Evolutionary conservation across 2,113 vertebrate genomes (phyloP).

Genomic region (Larimichthys polyactis): DNA sequence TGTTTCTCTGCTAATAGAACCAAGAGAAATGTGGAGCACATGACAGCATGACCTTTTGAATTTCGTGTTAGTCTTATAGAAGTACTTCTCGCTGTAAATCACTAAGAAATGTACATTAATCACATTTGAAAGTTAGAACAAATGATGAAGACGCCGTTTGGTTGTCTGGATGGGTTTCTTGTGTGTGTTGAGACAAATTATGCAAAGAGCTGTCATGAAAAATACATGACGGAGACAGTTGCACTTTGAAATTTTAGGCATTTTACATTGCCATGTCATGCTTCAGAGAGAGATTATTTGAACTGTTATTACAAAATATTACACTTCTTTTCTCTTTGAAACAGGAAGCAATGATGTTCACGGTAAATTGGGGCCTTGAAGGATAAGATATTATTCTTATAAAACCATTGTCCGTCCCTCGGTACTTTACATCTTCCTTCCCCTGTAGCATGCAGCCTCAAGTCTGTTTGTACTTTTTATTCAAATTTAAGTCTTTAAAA

Average conservation of each 20-base stretch:
- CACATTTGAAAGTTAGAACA: not conserved
- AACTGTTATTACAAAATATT: not conserved
- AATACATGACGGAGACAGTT: not conserved
- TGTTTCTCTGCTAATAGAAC: slow-evolving; percentile 40
- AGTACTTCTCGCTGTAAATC: slow-evolving; percentile 7
- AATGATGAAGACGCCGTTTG: not conserved
- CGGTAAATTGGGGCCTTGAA: not conserved
- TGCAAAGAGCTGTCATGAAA: not conserved
- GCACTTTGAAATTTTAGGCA: not conserved
- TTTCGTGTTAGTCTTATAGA: slow-evolving; percentile 27
- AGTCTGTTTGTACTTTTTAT: not conserved
- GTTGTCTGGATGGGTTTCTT: not conserved
- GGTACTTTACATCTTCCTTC: not conserved
- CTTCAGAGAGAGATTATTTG: not conserved
- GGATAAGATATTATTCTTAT: not conserved
- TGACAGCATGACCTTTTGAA: slow-evolving; percentile 71
- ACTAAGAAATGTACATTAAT: slow-evolving; percentile 26
- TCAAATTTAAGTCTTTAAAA: not conserved
- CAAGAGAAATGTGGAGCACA: slow-evolving; percentile 22
- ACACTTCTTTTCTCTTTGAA: not conserved
- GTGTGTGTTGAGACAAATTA: not conserved
- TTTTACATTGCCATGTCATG: not conserved
- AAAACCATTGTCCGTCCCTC: not conserved
- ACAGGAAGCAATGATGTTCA: too few relatives aligned
- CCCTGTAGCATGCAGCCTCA: not conserved